Base-by-base conservation (phyloP, 2,888 invertebrate species). In the Pammene fasciana region DNA sequence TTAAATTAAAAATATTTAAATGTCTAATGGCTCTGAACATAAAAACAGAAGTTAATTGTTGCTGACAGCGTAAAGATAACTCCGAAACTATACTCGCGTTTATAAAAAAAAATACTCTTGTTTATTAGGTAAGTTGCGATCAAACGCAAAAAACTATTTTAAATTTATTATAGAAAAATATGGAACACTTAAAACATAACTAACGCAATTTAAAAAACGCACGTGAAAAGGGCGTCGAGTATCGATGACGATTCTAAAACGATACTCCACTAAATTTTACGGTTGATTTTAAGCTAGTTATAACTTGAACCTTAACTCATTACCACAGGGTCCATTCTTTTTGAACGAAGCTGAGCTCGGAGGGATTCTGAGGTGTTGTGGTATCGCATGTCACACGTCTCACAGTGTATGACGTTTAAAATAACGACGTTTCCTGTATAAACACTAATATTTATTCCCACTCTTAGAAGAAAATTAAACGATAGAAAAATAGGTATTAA, bases 361-460 rank as follows among this genome's bases (percentile, higher is more conserved):
- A 68, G 52, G 41, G 57, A 46, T 61, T 56, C 59, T 14, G 59
- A 54, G 61, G 67, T 67, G 56, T 64, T 67, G n/a, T n/a, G 18
- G 65, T 76, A 75, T 78, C 77, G 70, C 71, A 68, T 78, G 75
- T 75, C 77, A 75, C 64, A 76, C 72, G 76, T 76, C 75, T 74
- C 72, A 71, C 52, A 61, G 66, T 52, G 43, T 72, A 73, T 74
- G 77, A 74, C 67, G 72, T 72, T 73, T 71, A 62, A 75, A 78
- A 78, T 75, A 77, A 73, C 70, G 54, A 59, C 67, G 71, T 74
- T 76, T 78, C 77, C 78, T 71, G 72, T 72, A 71, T 72, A 46
- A 65, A 65, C 54, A 65, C 11, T 16, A 26, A 48, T n/a, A 36
- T 64, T 57, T n/a, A n/a, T n/a, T n/a, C n/a, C 34, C 16, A 56